phyloP scores from a whole-genome alignment of 1,140 invertebrate species.

The Bombus confusus region DNA sequence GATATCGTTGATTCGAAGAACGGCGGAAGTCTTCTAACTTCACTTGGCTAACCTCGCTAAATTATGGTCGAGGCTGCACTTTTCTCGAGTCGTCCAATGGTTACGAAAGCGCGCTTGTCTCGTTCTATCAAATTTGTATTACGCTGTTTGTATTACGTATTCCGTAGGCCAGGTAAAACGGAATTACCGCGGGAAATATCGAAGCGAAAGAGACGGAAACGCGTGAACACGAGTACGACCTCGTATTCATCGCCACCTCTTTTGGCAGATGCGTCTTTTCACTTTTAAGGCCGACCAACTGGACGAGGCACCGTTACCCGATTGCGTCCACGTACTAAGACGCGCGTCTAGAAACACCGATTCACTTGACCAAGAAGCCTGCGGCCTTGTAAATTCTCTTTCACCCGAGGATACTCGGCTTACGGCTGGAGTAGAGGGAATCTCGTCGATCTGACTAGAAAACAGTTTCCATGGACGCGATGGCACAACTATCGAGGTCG shows the following conservation, averaged over 20 bases:
- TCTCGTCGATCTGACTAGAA: conserved; percentile 44
- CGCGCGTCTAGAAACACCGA: conserved; percentile 33
- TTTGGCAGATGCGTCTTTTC: conserved; percentile 38
- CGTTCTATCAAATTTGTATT: not conserved
- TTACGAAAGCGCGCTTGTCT: conserved; percentile 20
- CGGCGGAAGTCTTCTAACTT: no score
- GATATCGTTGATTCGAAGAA: no score
- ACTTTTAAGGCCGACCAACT: conserved; percentile 49
- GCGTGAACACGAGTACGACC: not conserved
- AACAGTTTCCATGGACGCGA: conserved; percentile 55
- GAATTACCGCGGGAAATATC: no score
- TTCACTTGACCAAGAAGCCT: conserved; percentile 51
- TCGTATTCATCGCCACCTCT: not conserved
- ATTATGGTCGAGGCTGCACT: not conserved
- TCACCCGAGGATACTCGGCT: conserved; percentile 36
- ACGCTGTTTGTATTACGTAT: not conserved
- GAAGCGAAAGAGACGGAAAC: not conserved
- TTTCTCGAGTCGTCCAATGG: not conserved
- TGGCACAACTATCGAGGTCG: conserved; percentile 44
- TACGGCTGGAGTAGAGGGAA: not conserved
- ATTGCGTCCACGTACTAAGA: conserved; percentile 14
- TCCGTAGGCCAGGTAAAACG: not conserved
- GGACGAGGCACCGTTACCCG: conserved; percentile 49
- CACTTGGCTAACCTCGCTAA: not conserved
- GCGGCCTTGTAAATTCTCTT: conserved; percentile 45